Base-by-base conservation (phyloP, 1,140 invertebrate species). In the Bombus vancouverensis region DNA sequence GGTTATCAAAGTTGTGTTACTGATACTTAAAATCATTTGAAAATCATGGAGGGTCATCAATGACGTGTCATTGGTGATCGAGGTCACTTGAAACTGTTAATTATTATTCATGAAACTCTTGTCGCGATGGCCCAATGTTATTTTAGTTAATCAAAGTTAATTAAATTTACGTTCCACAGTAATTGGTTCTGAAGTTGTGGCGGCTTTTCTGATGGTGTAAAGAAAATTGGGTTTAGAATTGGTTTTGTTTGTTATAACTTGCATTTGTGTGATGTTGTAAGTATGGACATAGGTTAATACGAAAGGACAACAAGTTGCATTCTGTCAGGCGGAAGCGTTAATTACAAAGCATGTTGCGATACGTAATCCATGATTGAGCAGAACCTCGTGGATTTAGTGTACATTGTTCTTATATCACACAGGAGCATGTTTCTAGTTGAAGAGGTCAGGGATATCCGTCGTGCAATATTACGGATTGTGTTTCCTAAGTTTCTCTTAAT, bases 321-420 rank as follows among this genome's bases (percentile, higher is more conserved):
- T 59, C 44, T 34, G 13, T 37, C 32, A 42, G 6, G 10, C 9
- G n/a, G 13, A 15, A 25, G 12, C 74, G 74, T 70, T 77, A 77
- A 78, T 77, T 77, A 28, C 81, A 37, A 42, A 74, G 65, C 65
- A 37, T 32, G 42, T 39, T 22, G 42, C 71, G 25, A 82, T 37
- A 82, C 53, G 42, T 75, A 74, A 82, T 65, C 65, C 59, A 34
- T 53, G 74, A 77, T 83, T 78, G 68, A 70, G 42, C 62, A 34
- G 37, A n/a, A 37, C 82, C 62, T 34, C 34, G 32, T 71, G 34
- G 62, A 66, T 47, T 57, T 70, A 18, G 47, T 71, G 28, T 70
- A n/a, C 32, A 37, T 59, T 53, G 62, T 53, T 71, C 62, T 84
- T 25, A 59, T 28, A 25, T 65, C 22, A 18, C 9, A 44, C 1